These are phyloP conservation scores for Artemia sinica DNA, from an alignment of 2,888 invertebrate genomes.

Conservation along the genomic window DNA sequence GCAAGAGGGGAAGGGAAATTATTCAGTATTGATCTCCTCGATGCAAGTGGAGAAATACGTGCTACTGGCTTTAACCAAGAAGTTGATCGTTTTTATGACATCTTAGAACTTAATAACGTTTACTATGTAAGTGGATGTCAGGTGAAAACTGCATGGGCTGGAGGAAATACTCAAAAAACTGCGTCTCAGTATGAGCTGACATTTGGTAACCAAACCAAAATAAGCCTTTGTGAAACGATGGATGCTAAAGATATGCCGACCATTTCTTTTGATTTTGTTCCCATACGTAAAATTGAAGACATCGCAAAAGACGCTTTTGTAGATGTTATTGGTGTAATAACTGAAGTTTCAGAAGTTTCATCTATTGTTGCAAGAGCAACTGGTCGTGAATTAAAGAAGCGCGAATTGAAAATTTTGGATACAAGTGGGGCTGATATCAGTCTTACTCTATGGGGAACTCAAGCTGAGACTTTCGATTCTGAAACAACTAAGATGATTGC, in stretches of 20 bases:
- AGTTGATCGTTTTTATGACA: slow-evolving; percentile 71
- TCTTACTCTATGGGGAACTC: slow-evolving; percentile 79
- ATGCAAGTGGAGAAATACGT: slow-evolving; percentile 82
- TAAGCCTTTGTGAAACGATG: slow-evolving; percentile 24
- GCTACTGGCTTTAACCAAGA: slow-evolving; percentile 74
- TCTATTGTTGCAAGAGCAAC: slow-evolving; percentile 52
- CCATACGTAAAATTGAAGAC: slow-evolving; percentile 51
- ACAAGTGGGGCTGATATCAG: slow-evolving; percentile 52
- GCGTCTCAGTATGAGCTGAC: slow-evolving; percentile 95
- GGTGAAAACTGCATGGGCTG: slow-evolving; percentile 56
- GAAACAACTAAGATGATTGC: slow-evolving; percentile 60
- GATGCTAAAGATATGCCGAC: slow-evolving; percentile 46
- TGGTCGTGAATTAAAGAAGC: slow-evolving; percentile 67
- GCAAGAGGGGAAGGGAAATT: slow-evolving; percentile 80
- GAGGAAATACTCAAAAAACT: neutral
- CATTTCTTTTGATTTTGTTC: slow-evolving; percentile 55
- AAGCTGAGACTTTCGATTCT: slow-evolving; percentile 68
- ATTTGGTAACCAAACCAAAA: slow-evolving; percentile 51
- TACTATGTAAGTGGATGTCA: slow-evolving; percentile 69
- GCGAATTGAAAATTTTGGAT: slow-evolving; percentile 73
- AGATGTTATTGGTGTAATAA: slow-evolving; percentile 82
- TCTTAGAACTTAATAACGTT: slow-evolving; percentile 70
- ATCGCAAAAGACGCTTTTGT: slow-evolving; percentile 43
- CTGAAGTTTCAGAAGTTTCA: slow-evolving; percentile 48
- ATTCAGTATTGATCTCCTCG: slow-evolving; percentile 78